Evolutionary conservation across 2,797 vertebrate species (phyloP), one percentile per base, ranked within the genome.

Genomic region (Gephyroberyx darwinii): DNA sequence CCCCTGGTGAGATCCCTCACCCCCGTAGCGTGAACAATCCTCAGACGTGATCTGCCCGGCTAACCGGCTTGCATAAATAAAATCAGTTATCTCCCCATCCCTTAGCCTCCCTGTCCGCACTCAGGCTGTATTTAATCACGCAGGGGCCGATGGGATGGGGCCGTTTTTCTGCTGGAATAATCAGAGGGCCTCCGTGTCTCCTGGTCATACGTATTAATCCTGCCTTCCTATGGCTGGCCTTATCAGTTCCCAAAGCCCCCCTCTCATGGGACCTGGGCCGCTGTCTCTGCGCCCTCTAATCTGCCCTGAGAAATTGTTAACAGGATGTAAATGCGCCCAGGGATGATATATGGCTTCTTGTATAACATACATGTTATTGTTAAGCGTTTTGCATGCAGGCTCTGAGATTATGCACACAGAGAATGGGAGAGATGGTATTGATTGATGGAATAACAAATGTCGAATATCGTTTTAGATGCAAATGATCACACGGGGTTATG

Each of bases 191-290:
- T 90, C 89, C 88, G 83, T 88, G 87, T 90, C 92, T 92, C 90
- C 90, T 89, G 91, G 94, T 94, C 93, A 92, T 90, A 91, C 84
- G 93, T 93, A 92, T 93, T 95, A 94, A 95, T 94, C 93, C 92
- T 89, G 88, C 85, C 90, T 91, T 90, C 90, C 92, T 89, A 89
- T 93, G 91, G 91, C 91, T 90, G 86, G 89, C 88, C 91, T 95
- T 95, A 95, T 95, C 94, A 93, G 93, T 91, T 90, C 77, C 89
- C 90, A 91, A 94, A 94, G 93, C 93, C 91, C 77, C 81, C 69
- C 92, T 94, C 94, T 94, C 94, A 85, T 88, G 94, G 93, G 94
- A 94, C 91, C 88, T 78, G 83, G 75, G 90, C 89, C 71, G 89
- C 89, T 87, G 93, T 91, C 93, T 92, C 90, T 81, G 89, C 85